These are phyloP conservation scores for Macroramphosus scolopax DNA, from an alignment of 2,797 vertebrate species.

Conservation along the genomic window DNA sequence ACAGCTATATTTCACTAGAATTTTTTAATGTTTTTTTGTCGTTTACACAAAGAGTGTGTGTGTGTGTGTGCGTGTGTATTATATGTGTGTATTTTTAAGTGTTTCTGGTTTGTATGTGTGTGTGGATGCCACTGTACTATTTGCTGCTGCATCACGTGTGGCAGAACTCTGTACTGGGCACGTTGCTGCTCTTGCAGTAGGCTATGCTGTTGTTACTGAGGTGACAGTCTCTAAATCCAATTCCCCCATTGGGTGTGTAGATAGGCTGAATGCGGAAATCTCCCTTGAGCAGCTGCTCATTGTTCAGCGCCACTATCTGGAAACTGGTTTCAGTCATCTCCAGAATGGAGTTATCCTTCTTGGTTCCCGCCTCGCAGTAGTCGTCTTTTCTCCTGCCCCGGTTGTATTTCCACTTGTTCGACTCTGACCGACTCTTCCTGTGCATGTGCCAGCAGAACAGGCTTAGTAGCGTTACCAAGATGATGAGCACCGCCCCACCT, in stretches of 20 bases:
- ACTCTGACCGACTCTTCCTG: conserved; percentile 91
- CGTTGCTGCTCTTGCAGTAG: conserved; percentile 95
- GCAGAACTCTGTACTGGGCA: conserved; percentile 95
- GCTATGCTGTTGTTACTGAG: conserved; percentile 96
- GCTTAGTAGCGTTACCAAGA: conserved; percentile 87
- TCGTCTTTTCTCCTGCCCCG: conserved; percentile 98
- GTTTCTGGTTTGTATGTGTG: conserved; percentile 22
- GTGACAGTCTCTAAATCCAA: conserved; percentile 97
- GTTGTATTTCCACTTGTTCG: conserved; percentile 98
- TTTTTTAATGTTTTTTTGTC: conserved; percentile 57
- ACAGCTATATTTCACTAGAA: conserved; percentile 80
- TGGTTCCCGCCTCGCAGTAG: conserved; percentile 97
- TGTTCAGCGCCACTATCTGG: conserved; percentile 99
- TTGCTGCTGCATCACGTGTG: conserved; percentile 87
- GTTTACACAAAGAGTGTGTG: conserved; percentile 67
- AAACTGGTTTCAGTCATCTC: conserved; percentile 99
- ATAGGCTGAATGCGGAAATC: conserved; percentile 99
- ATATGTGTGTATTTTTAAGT: conserved; percentile 36
- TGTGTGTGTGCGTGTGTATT: conserved; percentile 33
- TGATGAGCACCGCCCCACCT: conserved; percentile 90
- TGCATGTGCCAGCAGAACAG: conserved; percentile 97
- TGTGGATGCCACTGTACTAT: conserved; percentile 34
- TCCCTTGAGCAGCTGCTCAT: conserved; percentile 99
- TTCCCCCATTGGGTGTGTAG: conserved; percentile 97
- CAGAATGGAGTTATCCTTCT: conserved; percentile 99